Conservation (phyloP, 2,888 invertebrate genomes). For the Drosophila algonquin region DNA sequence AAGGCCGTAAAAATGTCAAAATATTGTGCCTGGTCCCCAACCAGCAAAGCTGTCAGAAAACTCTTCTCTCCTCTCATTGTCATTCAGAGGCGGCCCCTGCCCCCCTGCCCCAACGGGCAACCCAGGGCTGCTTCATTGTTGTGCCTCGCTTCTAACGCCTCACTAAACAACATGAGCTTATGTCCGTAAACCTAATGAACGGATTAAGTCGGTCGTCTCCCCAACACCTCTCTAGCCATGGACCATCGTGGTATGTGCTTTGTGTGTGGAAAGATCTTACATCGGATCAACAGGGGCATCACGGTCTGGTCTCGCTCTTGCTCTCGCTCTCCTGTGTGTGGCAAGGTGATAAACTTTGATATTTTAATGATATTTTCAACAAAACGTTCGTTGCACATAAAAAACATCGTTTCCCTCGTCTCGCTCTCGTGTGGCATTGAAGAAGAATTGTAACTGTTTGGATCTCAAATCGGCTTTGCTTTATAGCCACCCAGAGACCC, state of each 20-base stretch:
- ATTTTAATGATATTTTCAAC: slow-evolving; percentile 82
- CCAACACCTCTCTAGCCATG: slow-evolving; percentile 7
- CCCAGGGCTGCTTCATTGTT: slow-evolving; percentile 55
- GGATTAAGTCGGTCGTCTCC: slow-evolving; percentile 72
- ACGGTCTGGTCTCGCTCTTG: not conserved
- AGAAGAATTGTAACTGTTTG: slow-evolving; percentile 67
- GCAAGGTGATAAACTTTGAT: slow-evolving; percentile 79
- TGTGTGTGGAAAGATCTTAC: slow-evolving; percentile 43
- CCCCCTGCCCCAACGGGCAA: slow-evolving; percentile 3
- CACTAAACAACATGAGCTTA: slow-evolving; percentile 75
- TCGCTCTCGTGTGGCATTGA: slow-evolving; percentile 41
- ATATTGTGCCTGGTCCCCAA: slow-evolving; percentile 76
- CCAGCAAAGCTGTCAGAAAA: slow-evolving; percentile 60
- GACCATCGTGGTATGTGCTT: slow-evolving; percentile 19
- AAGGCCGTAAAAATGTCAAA: slow-evolving; percentile 77
- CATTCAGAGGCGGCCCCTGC: slow-evolving; percentile 47
- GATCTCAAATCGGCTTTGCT: slow-evolving; percentile 70
- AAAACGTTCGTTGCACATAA: slow-evolving; percentile 79
- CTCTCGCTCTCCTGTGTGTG: slow-evolving; percentile 58
- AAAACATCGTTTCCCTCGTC: slow-evolving; percentile 36
- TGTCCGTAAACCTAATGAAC: slow-evolving; percentile 79
- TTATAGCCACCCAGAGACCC: slow-evolving; percentile 52
- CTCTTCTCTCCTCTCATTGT: slow-evolving; percentile 56
- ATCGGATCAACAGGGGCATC: slow-evolving; percentile 30
- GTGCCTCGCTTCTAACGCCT: slow-evolving; percentile 67